These are phyloP conservation scores for Coptodon bakossiorum DNA, from an alignment of 2,113 vertebrate genomes.

Conservation along the genomic window DNA sequence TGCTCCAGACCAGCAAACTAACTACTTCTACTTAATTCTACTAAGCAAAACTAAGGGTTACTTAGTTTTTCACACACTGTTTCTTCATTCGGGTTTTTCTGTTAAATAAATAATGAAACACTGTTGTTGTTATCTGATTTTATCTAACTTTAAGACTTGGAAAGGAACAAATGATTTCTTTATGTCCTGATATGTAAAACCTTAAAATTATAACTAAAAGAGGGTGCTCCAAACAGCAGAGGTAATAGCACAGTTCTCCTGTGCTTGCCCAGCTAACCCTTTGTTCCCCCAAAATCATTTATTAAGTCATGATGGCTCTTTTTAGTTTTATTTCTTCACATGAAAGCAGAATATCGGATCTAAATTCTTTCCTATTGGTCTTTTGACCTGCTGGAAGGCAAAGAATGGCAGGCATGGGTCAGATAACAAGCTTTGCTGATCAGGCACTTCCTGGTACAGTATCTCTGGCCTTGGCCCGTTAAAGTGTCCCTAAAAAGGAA, in stretches of 20 bases:
- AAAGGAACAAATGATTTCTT: neutral
- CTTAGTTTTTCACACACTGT: neutral
- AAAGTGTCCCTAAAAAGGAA: conserved; percentile 24
- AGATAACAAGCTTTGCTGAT: conserved; percentile 33
- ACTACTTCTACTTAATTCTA: neutral
- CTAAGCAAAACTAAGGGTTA: neutral
- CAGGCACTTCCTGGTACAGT: conserved; percentile 41
- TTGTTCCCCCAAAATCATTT: neutral
- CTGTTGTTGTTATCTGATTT: neutral
- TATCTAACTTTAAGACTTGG: neutral
- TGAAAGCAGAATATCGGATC: neutral
- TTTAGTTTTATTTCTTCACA: neutral
- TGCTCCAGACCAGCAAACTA: neutral
- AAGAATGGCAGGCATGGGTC: neutral
- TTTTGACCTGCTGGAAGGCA: neutral
- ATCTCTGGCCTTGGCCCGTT: neutral
- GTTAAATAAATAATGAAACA: neutral
- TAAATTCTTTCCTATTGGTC: neutral
- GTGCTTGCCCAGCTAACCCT: neutral
- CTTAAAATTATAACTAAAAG: neutral
- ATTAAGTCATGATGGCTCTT: neutral
- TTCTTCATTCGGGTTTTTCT: neutral
- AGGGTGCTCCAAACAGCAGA: neutral
- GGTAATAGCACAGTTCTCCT: neutral
- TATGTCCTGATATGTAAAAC: neutral